phyloP scores from a whole-genome alignment of 1,140 invertebrate species.

The Sinonovacula constricta region DNA sequence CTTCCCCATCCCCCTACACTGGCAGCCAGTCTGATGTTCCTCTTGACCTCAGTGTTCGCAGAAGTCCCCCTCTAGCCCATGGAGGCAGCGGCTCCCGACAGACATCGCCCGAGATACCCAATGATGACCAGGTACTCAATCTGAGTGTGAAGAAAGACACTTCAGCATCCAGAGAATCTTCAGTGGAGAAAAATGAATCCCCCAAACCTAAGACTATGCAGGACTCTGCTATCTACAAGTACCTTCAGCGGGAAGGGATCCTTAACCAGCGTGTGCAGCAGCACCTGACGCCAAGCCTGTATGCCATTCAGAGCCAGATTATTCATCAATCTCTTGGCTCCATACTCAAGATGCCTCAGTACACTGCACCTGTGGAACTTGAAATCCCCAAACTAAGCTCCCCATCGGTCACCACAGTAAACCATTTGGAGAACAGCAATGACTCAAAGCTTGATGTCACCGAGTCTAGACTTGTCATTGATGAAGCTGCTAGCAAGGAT shows the following conservation, averaged over 20 bases:
- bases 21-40: conserved; percentile 84
- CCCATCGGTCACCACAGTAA: conserved; percentile 4
- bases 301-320: conserved; percentile 36
- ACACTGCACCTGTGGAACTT: conserved; percentile 22
- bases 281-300: neutral
- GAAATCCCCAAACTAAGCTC: conserved; percentile 12
- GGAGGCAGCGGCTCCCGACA: conserved; percentile 57
- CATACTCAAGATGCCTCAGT: conserved; percentile 45
- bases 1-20: neutral
- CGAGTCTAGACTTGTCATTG: neutral
- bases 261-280: conserved; percentile 1
- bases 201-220: conserved; percentile 58
- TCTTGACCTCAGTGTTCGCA: conserved; percentile 91
- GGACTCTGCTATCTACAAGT: conserved; percentile 73
- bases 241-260: conserved; percentile 66
- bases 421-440: neutral
- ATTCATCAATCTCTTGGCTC: conserved; percentile 11
- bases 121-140: conserved; percentile 70
- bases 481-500: neutral
- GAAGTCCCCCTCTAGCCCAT: conserved; percentile 73
- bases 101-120: conserved; percentile 46
- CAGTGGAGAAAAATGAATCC: conserved; percentile 11
- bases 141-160: conserved; percentile 62
- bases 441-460: neutral
- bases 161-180: conserved; percentile 36